These are phyloP conservation scores for Serinus canaria DNA, from an alignment of 2,113 vertebrate species.

Conservation along the genomic window DNA sequence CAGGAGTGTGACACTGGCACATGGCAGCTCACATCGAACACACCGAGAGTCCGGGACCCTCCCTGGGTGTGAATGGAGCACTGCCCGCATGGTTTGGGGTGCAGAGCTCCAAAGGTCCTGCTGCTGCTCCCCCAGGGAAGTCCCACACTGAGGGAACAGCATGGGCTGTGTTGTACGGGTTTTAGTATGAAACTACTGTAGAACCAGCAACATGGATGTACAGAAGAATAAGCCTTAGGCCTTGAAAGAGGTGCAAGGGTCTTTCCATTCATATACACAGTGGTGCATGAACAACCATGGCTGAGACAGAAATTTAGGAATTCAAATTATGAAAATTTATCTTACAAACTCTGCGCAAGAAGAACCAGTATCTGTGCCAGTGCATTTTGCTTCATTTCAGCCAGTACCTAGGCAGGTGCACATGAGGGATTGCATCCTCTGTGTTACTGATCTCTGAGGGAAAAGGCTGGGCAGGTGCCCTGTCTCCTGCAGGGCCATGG, in stretches of 20 bases:
- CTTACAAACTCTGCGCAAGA: neutral
- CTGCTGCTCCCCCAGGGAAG: neutral
- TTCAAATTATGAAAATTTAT: neutral
- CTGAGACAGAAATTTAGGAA: neutral
- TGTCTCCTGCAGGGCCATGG: neutral
- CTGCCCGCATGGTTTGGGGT: neutral
- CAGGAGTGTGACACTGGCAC: rapidly evolving
- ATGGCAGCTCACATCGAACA: rapidly evolving
- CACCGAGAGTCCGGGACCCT: rapidly evolving
- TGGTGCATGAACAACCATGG: rapidly evolving
- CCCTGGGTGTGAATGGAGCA: rapidly evolving
- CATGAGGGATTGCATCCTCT: rapidly evolving
- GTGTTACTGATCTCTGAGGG: neutral
- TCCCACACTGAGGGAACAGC: neutral
- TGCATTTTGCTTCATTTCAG: neutral
- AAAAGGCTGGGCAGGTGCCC: neutral
- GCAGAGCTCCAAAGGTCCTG: neutral
- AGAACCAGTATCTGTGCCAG: rapidly evolving
- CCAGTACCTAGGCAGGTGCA: neutral
- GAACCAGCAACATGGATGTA: neutral
- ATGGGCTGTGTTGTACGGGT: rapidly evolving
- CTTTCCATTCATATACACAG: rapidly evolving
- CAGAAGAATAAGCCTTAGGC: neutral
- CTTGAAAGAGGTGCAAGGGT: too few species aligned
- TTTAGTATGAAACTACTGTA: too few species aligned